Conservation (phyloP, 2,113 vertebrate genomes). For the Mystacornis crossleyi region DNA sequence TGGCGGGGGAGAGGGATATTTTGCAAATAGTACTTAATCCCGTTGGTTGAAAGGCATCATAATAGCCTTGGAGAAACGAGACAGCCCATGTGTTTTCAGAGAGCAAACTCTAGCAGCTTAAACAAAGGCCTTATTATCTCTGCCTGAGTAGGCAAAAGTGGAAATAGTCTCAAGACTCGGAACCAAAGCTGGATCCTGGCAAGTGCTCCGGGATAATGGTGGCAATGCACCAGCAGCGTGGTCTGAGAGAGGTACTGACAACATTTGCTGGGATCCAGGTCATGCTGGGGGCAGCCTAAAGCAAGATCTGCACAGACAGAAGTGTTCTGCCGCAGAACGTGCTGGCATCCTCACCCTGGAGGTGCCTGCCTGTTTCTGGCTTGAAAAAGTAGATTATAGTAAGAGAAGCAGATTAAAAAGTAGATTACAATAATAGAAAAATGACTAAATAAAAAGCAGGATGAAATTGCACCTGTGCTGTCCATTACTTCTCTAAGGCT, state of each 20-base stretch:
- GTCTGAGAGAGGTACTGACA: neutral
- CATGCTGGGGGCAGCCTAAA: neutral
- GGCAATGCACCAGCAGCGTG: neutral
- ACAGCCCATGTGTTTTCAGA: neutral
- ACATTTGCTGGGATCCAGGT: neutral
- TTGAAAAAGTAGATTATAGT: neutral
- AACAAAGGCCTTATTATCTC: conserved; percentile 18
- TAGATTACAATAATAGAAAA: neutral
- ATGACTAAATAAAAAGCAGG: neutral
- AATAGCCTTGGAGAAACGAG: neutral
- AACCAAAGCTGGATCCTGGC: neutral
- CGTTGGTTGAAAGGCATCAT: neutral
- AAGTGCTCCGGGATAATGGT: neutral
- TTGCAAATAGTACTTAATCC: neutral
- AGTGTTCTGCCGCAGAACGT: neutral
- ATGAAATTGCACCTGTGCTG: neutral
- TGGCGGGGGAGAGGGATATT: fast-evolving
- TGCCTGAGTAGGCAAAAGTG: neutral
- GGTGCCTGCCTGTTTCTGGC: neutral
- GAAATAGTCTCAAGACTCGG: neutral
- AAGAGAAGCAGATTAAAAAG: neutral
- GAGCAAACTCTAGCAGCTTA: neutral
- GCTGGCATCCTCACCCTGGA: neutral
- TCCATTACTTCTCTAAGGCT: neutral
- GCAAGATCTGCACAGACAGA: neutral